These are phyloP conservation scores for Sciaenops ocellatus DNA, from an alignment of 2,797 vertebrate species.

Conservation along the genomic window DNA sequence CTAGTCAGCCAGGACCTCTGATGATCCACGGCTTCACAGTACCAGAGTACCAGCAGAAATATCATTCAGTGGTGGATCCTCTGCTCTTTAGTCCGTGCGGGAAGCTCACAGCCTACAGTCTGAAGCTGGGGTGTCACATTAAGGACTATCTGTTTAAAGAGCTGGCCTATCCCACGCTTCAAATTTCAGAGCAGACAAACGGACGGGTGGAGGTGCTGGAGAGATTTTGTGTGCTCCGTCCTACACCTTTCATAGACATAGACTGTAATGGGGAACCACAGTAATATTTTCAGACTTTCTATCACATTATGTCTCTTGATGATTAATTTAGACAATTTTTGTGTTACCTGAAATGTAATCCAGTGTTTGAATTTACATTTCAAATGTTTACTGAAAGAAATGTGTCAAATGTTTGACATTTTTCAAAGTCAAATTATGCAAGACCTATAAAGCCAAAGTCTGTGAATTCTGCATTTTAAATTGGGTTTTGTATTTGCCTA, in stretches of 20 bases:
- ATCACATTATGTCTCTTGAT: conserved; percentile 1
- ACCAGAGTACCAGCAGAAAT: conserved; percentile 72
- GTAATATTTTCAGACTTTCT: conserved; percentile 32
- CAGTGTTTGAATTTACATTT: conserved; percentile 4
- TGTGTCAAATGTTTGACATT: conserved; percentile 13
- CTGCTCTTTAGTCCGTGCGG: conserved; percentile 70
- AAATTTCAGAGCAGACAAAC: conserved; percentile 53
- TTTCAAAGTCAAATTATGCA: neutral
- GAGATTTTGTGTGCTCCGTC: conserved; percentile 78
- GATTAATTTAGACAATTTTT: conserved; percentile 17
- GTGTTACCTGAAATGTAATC: conserved; percentile 1
- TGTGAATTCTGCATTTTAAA: conserved; percentile 1
- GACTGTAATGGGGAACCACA: conserved; percentile 48
- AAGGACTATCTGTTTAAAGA: conserved; percentile 78
- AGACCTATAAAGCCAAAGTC: neutral
- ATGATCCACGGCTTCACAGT: conserved; percentile 80
- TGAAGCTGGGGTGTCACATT: conserved; percentile 78
- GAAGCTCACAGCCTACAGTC: conserved; percentile 67
- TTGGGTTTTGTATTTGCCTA: neutral
- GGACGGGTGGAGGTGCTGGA: conserved; percentile 72
- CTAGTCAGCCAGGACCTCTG: conserved; percentile 24
- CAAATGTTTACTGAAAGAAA: conserved; percentile 1
- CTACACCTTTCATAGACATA: conserved; percentile 73
- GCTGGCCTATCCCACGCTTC: conserved; percentile 74
- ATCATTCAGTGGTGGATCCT: conserved; percentile 80